Percentiles rank a stretch among this genome's conserved stretches.
Conservation (phyloP, 1,140 invertebrate genomes). For the Anthonomus grandis region DNA sequence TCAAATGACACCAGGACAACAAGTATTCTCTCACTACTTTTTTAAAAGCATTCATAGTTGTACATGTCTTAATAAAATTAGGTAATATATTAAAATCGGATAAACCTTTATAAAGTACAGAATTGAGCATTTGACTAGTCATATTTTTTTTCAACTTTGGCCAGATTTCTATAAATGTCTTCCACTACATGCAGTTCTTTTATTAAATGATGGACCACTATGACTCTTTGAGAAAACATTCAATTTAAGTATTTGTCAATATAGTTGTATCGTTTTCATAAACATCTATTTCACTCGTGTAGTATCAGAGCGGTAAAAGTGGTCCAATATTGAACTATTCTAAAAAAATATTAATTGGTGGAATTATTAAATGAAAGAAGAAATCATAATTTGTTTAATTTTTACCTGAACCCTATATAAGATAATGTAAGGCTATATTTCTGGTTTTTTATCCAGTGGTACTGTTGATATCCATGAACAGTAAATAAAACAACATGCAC, state of each 20-base stretch:
- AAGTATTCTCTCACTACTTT: too few relatives aligned
- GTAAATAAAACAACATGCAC: neutral
- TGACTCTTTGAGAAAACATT: neutral
- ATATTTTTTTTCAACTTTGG: too few relatives aligned
- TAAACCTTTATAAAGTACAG: too few relatives aligned
- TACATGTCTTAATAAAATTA: too few relatives aligned
- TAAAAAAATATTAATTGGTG: slow-evolving; percentile 1
- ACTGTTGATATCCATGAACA: neutral
- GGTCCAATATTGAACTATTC: slow-evolving; percentile 10
- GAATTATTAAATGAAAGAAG: neutral
- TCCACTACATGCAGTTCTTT: slow-evolving; percentile 2
- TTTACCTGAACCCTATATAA: slow-evolving; percentile 8
- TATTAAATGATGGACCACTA: neutral
- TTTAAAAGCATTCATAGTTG: too few relatives aligned
- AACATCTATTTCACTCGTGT: neutral
- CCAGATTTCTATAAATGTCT: slow-evolving; percentile 5
- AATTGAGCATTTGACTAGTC: too few relatives aligned
- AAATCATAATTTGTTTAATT: neutral
- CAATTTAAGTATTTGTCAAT: slow-evolving; percentile 1
- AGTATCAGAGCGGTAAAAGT: neutral
- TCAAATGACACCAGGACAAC: too few relatives aligned
- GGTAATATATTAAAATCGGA: too few relatives aligned
- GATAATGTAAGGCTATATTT: neutral
- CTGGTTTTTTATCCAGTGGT: neutral
- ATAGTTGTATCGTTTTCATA: slow-evolving; percentile 9